Evolutionary conservation across 2,888 invertebrate species (phyloP), one percentile per base, ranked within the genome.

Genomic region (Fragum sueziense): DNA sequence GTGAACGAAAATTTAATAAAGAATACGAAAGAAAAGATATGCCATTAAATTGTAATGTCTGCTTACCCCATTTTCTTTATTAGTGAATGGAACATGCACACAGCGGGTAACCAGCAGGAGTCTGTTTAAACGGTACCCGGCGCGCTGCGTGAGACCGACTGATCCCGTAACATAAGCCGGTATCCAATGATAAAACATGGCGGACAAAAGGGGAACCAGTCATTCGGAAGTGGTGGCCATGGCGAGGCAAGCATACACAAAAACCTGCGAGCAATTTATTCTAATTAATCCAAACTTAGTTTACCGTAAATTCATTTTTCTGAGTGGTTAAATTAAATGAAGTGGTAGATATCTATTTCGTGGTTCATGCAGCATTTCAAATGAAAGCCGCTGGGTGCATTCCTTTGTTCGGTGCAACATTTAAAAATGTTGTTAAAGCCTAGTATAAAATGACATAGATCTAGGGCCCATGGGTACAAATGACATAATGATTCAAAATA

Each of bases 1-100:
- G 57, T 57, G 22, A 57, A 57, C 33, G n/a, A 61, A 33, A 33
- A 33, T 33, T 33, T 61, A 33, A n/a, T 33, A 61, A 61, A 61
- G 33, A 57, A 57, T 27, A 22, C 57, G 57, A 27, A 27, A 65
- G 41, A 22, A 25, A 41, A 65, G 27, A 41, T 65, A 33, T 65
- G 65, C 65, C 65, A 65, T 65, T 65, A 65, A 65, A 65, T 65
- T 65, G 65, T 41, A 22, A n/a, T 22, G 65, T 65, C 65, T 65
- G 65, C 33, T 65, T 41, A 65, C 65, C 34, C 65, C 41, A 65
- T 65, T 41, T 65, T 37, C 65, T 65, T 65, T 65, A 65, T 65
- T 41, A 65, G 37, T n/a, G 41, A 65, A n/a, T 65, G 65, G 65
- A 65, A 65, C 65, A 65, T 65, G 65, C 65, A 11, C 65, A 27